Base-by-base conservation (phyloP, 1,140 invertebrate species). In the Ditylenchus dipsaci region DNA sequence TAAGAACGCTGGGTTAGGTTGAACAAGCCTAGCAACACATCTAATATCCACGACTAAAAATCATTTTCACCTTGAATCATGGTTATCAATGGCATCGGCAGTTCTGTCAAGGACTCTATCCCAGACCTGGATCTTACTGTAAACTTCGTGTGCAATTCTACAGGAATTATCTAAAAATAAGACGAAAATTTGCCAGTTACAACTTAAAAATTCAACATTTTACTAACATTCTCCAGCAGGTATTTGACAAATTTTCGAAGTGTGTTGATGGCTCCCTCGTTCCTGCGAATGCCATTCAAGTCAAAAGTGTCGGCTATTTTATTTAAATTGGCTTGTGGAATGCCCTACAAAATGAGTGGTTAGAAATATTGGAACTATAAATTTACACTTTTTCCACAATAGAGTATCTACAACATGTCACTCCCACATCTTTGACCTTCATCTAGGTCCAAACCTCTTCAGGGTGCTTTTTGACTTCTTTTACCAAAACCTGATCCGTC, bases 91-190 rank as follows among this genome's bases (percentile, higher is more conserved):
- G 47, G 68, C 38, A 42, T 15, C 7, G 68, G 68, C 15, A 68
- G 33, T 72, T 69, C 68, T 33, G 45, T 69, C 65, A 69, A 47
- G 33, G 26, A 67, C 19, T 69, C 68, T 13, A 66, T n/a, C 17
- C 68, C 68, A 33, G 59, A 62, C n/a, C 68, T 21, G 38, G 72
- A 68, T 8, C 68, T 19, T 13, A 69, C 26, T 1, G 68, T 69
- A 45, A 69, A 69, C 11, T 72, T 71, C 1, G 17, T 73, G 38
- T 71, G 68, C n/a, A 71, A 19, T 11, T 71, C 33, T 26, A 33
- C 43, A 19, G 68, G 68, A 71, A 69, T 69, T 13, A 71, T 71
- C 68, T 69, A 33, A 69, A 69, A 30, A 61, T 7, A n/a, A 21
- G 29, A 26, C 29, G n/a, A 26, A 30, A 61, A 26, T 3, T 61